Conservation (phyloP, 2,888 invertebrate species). For the Lypha dubia region DNA sequence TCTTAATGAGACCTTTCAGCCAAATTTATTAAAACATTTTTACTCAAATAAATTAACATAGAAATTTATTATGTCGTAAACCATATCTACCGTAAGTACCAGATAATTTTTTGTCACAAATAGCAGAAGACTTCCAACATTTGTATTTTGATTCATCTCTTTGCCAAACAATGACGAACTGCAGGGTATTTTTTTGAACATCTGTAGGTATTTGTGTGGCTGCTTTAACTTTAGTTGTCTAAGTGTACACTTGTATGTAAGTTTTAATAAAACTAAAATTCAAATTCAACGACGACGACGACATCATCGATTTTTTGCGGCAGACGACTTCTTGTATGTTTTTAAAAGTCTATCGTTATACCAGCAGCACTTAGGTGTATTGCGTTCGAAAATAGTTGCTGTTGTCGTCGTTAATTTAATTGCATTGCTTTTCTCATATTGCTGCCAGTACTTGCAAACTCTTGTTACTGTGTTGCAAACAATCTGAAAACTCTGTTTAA, state of each 20-base stretch:
- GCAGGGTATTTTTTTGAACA: neutral
- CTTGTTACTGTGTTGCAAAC: conserved; percentile 31
- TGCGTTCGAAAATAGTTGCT: conserved; percentile 54
- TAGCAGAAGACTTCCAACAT: no score
- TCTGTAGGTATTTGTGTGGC: neutral
- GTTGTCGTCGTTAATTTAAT: conserved; percentile 67
- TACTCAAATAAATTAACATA: no score
- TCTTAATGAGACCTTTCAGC: no score
- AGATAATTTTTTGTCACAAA: no score
- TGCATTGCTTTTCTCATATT: conserved; percentile 58
- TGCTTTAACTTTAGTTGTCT: neutral
- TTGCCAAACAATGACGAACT: neutral
- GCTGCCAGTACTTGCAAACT: neutral
- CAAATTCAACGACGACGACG: conserved; percentile 26
- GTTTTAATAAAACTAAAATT: conserved; percentile 5
- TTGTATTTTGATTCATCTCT: no score
- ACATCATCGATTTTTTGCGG: conserved; percentile 29
- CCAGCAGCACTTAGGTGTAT: conserved; percentile 69
- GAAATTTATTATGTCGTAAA: no score
- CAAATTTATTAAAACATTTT: no score
- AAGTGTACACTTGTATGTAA: no score
- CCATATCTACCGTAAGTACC: no score
- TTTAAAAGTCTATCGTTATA: conserved; percentile 35
- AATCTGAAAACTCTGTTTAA: conserved; percentile 44
- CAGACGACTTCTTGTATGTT: conserved; percentile 32